A percentile compares a stretch with the other conserved stretches of the same genome.
These are phyloP conservation scores for Xiphydria camelus DNA, from an alignment of 2,888 invertebrate genomes.

Conservation along the genomic window DNA sequence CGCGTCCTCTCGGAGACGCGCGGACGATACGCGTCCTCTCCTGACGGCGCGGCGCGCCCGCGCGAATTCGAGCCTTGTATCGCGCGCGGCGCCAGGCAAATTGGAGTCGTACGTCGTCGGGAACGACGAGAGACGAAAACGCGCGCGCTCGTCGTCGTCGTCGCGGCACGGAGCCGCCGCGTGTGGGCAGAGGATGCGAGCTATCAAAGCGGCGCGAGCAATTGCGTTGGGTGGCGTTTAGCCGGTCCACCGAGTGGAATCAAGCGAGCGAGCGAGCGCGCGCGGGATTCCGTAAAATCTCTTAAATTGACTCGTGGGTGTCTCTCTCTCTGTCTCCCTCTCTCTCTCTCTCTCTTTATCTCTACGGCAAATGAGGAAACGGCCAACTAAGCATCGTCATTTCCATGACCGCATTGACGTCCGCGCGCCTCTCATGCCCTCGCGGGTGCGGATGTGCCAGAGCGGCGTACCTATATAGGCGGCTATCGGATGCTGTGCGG, in stretches of 20 bases:
- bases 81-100: conserved; percentile 29
- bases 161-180: no score
- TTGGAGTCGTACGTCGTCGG: conserved; percentile 6
- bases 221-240: conserved; percentile 30
- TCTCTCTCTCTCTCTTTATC: no score
- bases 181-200: conserved; percentile 52
- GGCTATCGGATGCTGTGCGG: no score
- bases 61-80: no score
- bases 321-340: conserved; percentile 29
- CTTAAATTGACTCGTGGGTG: conserved; percentile 55
- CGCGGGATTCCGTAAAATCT: conserved; percentile 53
- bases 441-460: no score
- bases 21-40: neutral
- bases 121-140: neutral
- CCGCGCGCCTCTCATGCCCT: conserved; percentile 17
- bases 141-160: no score
- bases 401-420: conserved; percentile 37
- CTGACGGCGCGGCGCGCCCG: no score
- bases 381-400: conserved; percentile 51
- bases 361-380: conserved; percentile 55
- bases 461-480: no score
- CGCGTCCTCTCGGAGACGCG: neutral
- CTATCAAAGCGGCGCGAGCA: conserved; percentile 38
- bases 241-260: neutral
- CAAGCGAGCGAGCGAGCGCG: neutral